Conservation (phyloP, 1,140 invertebrate genomes). For the Agrypnia vestita region DNA sequence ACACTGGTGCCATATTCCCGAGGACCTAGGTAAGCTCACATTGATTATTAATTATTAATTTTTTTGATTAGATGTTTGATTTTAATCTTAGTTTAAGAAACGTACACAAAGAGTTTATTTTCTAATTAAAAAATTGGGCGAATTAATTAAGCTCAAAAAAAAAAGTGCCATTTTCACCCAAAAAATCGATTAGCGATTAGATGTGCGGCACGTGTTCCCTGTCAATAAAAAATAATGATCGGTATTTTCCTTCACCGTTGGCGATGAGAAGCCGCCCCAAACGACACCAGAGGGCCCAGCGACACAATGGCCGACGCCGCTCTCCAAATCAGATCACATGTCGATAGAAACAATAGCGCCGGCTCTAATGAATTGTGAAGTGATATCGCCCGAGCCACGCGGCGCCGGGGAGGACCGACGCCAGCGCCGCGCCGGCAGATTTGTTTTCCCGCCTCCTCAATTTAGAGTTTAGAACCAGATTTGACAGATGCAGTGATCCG, state of each 20-base stretch:
- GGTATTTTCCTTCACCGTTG: not conserved
- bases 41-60: too few species aligned
- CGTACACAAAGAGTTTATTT: too few species aligned
- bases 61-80: too few species aligned
- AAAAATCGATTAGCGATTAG: too few species aligned
- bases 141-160: too few species aligned
- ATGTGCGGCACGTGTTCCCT: too few species aligned
- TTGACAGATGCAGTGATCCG: slow-evolving; percentile 48
- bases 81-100: too few species aligned
- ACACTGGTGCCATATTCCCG: too few species aligned
- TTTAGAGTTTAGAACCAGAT: slow-evolving; percentile 37
- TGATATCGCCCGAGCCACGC: not conserved
- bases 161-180: too few species aligned
- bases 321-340: slow-evolving; percentile 36
- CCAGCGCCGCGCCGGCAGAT: slow-evolving; percentile 18
- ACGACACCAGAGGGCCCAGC: not conserved
- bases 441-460: slow-evolving; percentile 39
- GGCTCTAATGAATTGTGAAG: slow-evolving; percentile 21
- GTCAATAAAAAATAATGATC: too few species aligned
- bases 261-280: not conserved
- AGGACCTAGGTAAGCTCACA: too few species aligned
- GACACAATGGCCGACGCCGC: slow-evolving; percentile 9
- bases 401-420: not conserved
- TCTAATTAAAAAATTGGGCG: too few species aligned
- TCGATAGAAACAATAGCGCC: slow-evolving; percentile 25